Base-by-base conservation (phyloP, 2,797 vertebrate genomes). In the Loris lydekkerianus region DNA sequence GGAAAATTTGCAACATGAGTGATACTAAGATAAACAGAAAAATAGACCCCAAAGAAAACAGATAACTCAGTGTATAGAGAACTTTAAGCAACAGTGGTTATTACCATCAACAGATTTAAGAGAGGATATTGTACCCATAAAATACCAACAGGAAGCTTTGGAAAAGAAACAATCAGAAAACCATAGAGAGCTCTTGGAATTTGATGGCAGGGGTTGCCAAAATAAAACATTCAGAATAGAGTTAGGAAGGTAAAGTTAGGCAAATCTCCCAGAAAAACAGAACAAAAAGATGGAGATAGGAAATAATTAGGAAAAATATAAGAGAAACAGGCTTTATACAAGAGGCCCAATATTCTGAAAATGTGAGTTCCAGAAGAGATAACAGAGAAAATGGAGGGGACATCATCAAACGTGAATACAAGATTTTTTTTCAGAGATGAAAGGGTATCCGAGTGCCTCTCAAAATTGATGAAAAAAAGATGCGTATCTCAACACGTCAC, bases 151-250 rank as follows among this genome's bases (percentile, higher is more conserved):
- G 63, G 67, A 76, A 93, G 56, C 53, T 77, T 31, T 86, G 61
- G 78, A 73, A 95, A 88, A 82, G 11, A 67, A 78, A 63, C 53
- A 53, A 89, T 34, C 81, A 95, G 49, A 82, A 88, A 86, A 60
- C 63, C 69, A 77, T 63, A 76, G 81, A 82, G 56, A 77, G 61
- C 58, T 94, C 72, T 88, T 89, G 5, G 56, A 86, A 92, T 93
- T 95, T 86, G 93, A 93, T 78, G 40, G 60, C 31, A 82, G 18
- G 21, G 15, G 31, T 80, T 94, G 58, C 34, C 40, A 92, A 94
- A 63, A 69, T 84, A 81, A 78, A 82, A 95, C 60, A 67, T 58
- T 86, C 70, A 96, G 70, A 86, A 92, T 29, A 80, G 89, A 73
- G 58, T 73, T 84, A 80, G 37, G 60, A 92, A 69, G 63, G 60